Base-by-base conservation (phyloP, 2,888 invertebrate species). In the Phorcus lineatus region DNA sequence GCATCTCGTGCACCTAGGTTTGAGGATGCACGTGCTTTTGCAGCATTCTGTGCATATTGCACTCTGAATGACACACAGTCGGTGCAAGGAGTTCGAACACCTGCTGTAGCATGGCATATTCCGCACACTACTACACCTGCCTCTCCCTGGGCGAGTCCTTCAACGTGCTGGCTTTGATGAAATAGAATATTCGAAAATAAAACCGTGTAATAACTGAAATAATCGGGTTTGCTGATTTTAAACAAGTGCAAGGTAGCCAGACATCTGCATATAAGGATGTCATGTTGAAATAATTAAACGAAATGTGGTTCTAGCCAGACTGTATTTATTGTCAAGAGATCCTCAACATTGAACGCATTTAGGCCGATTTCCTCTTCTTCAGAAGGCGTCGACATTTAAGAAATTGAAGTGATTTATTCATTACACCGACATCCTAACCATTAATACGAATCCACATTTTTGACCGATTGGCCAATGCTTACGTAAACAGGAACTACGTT, bases 181-280 rank as follows among this genome's bases (percentile, higher is more conserved):
- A 47, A 47, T 47, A 47, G 47, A 47, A 47, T 47, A 16, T 19
- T 19, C 17, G 70, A 70, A 36, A 70, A 70, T 70, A 70, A n/a
- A 31, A 62, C 70, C 36, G 17, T 40, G 70, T 70, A 70, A 70
- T 70, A 70, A 40, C 70, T 70, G 70, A 70, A 70, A 70, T 70
- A 70, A 70, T 70, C 70, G n/a, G n/a, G 70, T 40, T 70, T 70
- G 70, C 70, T 70, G 70, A 70, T 70, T 70, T 70, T 70, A 22
- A 70, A 70, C 70, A 70, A 70, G 36, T 70, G 70, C 17, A 16
- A 24, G 28, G 70, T 70, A 24, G 36, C n/a, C 70, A 62, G n/a
- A 31, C 70, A 70, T 70, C 31, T 70, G 70, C 70, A n/a, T 16
- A 31, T 24, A 24, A 57, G 47, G 47, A 47, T n/a, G 36, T 24